Evolutionary conservation across 1,140 invertebrate species (phyloP).

Genomic region (Drosophila oshimai): DNA sequence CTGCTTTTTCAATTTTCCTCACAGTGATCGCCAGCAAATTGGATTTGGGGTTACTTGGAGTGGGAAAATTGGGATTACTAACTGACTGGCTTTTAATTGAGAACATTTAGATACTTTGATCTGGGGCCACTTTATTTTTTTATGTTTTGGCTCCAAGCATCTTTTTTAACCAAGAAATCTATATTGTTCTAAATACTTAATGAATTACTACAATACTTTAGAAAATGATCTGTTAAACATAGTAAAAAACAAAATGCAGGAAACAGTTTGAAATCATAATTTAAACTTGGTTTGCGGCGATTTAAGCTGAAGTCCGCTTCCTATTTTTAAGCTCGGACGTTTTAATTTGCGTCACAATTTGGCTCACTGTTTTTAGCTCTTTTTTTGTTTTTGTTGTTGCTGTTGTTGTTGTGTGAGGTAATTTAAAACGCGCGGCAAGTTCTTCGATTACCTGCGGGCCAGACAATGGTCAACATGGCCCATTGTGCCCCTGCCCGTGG

Average conservation of each 20-base stretch:
- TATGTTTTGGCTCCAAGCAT: no score
- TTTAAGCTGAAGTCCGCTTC: neutral
- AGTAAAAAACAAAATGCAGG: no score
- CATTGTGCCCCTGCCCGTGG: constrained; percentile 22
- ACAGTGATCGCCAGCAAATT: neutral
- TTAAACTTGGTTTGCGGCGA: neutral
- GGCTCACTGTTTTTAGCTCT: constrained; percentile 6
- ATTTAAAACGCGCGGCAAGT: constrained; percentile 65
- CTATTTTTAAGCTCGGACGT: neutral
- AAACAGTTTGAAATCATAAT: neutral
- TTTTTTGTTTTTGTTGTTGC: constrained; percentile 9
- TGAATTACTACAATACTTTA: no score
- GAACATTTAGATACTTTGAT: no score
- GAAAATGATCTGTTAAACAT: no score
- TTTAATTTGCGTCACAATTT: constrained; percentile 63
- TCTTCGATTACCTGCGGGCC: constrained; percentile 67
- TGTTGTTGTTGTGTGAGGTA: constrained; percentile 20
- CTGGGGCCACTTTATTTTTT: no score
- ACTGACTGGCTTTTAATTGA: neutral
- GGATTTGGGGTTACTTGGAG: neutral
- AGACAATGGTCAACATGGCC: constrained; percentile 45
- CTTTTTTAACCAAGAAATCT: no score
- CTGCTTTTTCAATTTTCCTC: constrained; percentile 18
- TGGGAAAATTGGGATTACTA: neutral
- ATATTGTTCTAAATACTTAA: no score